Evolutionary conservation across 2,113 vertebrate genomes (phyloP).

Genomic region (Muntiacus reevesi): DNA sequence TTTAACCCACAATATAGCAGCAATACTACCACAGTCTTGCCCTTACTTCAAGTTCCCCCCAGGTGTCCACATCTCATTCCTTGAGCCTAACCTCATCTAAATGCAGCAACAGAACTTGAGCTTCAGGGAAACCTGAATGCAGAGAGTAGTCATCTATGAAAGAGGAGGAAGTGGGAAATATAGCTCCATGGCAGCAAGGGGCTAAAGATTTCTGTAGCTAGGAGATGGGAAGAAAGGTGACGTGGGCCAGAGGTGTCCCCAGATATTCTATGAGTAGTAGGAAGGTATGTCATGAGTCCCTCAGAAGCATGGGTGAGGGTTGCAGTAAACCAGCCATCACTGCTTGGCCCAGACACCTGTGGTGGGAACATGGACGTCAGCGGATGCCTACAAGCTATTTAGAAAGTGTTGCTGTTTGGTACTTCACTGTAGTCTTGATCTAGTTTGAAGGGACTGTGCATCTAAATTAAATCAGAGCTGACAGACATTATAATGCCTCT

Average conservation of each 20-base stretch:
- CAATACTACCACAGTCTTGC: background rate
- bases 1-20: background rate
- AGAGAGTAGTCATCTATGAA: background rate
- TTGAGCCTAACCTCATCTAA: background rate
- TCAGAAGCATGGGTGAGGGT: background rate
- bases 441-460: slow-evolving; percentile 1
- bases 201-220: background rate
- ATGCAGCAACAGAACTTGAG: background rate
- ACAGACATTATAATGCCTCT: background rate
- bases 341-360: background rate
- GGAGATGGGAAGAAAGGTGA: background rate
- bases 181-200: background rate
- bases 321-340: background rate
- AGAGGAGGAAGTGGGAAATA: background rate
- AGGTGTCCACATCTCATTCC: background rate
- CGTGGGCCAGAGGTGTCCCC: background rate
- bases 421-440: slow-evolving; percentile 13
- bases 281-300: background rate
- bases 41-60: background rate
- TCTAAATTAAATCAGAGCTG: slow-evolving; percentile 44
- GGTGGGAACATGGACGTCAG: background rate
- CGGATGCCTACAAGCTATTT: background rate
- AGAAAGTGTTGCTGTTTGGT: background rate
- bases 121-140: background rate
- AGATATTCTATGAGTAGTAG: background rate